Evolutionary conservation across 2,888 invertebrate genomes (phyloP).

Genomic region (Synergus japonicus): DNA sequence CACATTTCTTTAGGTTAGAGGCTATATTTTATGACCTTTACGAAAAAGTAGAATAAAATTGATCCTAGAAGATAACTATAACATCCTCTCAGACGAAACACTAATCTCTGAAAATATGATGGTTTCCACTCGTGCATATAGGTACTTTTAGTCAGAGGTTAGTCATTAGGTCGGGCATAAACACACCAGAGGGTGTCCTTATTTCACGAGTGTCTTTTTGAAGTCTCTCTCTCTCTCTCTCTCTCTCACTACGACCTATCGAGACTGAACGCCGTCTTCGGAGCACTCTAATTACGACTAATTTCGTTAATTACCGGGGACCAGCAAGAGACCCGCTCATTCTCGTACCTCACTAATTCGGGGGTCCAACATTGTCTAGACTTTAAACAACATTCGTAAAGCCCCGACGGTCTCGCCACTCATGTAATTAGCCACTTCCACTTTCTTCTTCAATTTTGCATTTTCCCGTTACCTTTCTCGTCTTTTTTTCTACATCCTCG

Average conservation of each 20-base stretch:
- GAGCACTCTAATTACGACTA: conserved; percentile 74
- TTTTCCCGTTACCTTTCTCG: conserved; percentile 19
- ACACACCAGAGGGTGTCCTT: conserved; percentile 54
- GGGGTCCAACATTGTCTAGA: conserved; percentile 76
- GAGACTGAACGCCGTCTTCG: conserved; percentile 20
- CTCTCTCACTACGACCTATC: neutral
- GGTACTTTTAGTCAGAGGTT: conserved; percentile 57
- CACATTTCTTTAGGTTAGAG: too few relatives aligned
- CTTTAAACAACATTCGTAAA: conserved; percentile 75
- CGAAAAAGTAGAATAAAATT: neutral
- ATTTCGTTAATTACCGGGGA: conserved; percentile 75
- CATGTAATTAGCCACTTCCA: conserved; percentile 66
- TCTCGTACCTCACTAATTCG: conserved; percentile 72
- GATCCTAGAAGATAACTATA: conserved; percentile 2
- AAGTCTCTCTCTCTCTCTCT: neutral
- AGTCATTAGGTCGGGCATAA: conserved; percentile 68
- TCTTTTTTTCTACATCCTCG: neutral
- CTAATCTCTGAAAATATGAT: conserved; percentile 27
- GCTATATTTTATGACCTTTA: neutral
- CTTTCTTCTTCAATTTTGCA: conserved; percentile 51
- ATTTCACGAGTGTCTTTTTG: conserved; percentile 23
- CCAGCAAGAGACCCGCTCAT: conserved; percentile 64
- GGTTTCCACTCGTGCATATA: conserved; percentile 43
- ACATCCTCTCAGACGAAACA: neutral
- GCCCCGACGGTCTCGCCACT: conserved; percentile 56